Evolutionary conservation across 2,797 vertebrate genomes (phyloP).

Genomic region (Erpetoichthys calabaricus): DNA sequence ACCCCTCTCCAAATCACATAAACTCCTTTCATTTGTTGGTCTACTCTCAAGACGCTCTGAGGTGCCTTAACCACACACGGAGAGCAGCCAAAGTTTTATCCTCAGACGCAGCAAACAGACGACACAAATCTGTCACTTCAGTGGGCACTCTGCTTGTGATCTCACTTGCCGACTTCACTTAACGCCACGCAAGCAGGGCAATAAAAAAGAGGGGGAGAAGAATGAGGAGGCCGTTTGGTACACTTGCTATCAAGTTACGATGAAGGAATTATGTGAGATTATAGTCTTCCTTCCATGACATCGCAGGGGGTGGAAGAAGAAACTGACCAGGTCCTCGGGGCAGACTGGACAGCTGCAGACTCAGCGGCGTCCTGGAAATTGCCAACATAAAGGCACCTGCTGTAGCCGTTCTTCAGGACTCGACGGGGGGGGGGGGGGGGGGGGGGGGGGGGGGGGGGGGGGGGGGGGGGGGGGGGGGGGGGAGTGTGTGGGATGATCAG

Average conservation of each 20-base stretch:
- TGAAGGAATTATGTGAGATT: conserved; percentile 32
- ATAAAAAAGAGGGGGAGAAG: conserved; percentile 2
- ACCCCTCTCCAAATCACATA: no score
- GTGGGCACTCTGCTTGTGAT: no score
- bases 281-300: conserved; percentile 30
- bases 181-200: conserved; percentile 5
- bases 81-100: no score
- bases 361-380: conserved; percentile 46
- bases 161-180: no score
- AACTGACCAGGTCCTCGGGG: conserved; percentile 14
- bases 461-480: no score
- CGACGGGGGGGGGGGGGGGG: conserved; percentile 13
- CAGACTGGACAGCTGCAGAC: conserved; percentile 41
- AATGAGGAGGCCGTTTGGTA: conserved; percentile 16
- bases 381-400: conserved; percentile 24
- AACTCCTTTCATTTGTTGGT: no score
- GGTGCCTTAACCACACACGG: no score
- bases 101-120: no score
- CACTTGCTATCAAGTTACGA: conserved; percentile 35
- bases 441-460: no score
- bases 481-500: conserved; percentile 5
- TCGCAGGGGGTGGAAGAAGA: conserved; percentile 13
- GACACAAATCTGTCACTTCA: no score
- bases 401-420: conserved; percentile 16
- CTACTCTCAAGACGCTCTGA: no score